These are phyloP conservation scores for Timema cristinae DNA, from an alignment of 2,888 invertebrate genomes.

Conservation along the genomic window DNA sequence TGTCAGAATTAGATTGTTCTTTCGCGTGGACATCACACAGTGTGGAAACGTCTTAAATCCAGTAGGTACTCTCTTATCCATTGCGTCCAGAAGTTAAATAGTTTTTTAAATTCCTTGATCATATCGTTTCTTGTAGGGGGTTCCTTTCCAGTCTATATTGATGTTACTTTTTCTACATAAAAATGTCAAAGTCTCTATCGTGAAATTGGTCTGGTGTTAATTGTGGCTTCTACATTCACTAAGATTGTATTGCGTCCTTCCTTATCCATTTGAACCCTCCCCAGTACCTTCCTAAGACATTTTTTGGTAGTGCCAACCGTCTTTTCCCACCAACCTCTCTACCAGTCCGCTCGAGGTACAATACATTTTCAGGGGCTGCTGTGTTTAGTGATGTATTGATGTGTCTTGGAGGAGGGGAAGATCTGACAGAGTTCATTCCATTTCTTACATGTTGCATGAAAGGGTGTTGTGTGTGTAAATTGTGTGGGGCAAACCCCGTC, in stretches of 20 bases:
- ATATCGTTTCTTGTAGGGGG: not conserved
- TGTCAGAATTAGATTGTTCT: not conserved
- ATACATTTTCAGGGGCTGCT: not conserved
- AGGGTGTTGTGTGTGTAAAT: not conserved
- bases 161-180: conserved; percentile 1
- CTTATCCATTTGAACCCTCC: not conserved
- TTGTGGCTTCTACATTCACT: not conserved
- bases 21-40: too few relatives aligned
- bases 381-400: not conserved
- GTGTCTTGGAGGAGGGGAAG: not conserved
- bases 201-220: conserved; percentile 4
- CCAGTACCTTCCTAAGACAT: not conserved
- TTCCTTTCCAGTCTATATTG: not conserved
- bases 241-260: not conserved
- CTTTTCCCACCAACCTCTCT: not conserved
- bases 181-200: too few relatives aligned
- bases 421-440: not conserved
- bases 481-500: conserved; percentile 1
- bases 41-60: not conserved
- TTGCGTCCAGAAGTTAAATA: not conserved
- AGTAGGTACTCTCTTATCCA: conserved; percentile 6
- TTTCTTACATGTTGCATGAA: too few relatives aligned
- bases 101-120: not conserved
- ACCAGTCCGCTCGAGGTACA: not conserved
- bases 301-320: not conserved